Evolutionary conservation across 2,888 invertebrate genomes (phyloP).

Genomic region (Melieria omissa): DNA sequence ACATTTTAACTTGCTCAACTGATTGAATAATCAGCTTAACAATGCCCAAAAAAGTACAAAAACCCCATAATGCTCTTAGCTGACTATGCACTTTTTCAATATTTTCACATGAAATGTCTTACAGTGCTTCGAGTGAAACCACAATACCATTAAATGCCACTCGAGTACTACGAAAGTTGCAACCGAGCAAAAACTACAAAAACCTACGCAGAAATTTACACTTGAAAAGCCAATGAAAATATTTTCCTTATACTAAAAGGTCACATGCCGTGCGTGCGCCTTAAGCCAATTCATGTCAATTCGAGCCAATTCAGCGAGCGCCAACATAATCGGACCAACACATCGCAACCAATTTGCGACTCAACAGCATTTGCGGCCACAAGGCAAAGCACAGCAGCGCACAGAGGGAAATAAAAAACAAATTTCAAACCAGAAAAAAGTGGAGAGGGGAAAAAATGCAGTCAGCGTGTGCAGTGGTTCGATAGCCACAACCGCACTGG

Average conservation of each 20-base stretch:
- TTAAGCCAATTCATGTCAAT: conserved; percentile 33
- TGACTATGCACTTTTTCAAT: too few relatives aligned
- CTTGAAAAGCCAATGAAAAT: conserved; percentile 22
- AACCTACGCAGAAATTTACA: conserved; percentile 10
- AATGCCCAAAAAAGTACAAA: too few relatives aligned
- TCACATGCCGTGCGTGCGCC: conserved; percentile 12
- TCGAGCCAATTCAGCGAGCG: conserved; percentile 32
- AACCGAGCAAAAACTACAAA: too few relatives aligned
- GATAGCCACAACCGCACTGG: too few relatives aligned
- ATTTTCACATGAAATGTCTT: too few relatives aligned
- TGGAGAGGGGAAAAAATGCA: neutral
- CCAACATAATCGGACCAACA: conserved; percentile 33
- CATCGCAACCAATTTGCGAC: conserved; percentile 28
- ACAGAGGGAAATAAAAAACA: neutral
- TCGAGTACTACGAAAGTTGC: too few relatives aligned
- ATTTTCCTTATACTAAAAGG: conserved; percentile 29
- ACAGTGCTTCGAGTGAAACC: neutral
- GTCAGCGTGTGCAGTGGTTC: too few relatives aligned
- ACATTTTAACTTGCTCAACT: too few relatives aligned
- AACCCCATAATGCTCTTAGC: too few relatives aligned
- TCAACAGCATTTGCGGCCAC: neutral
- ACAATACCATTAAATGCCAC: neutral
- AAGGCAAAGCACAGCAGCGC: conserved; percentile 23
- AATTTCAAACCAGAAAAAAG: neutral
- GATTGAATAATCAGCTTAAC: too few relatives aligned